Conservation (phyloP, 92 coral and sea anemone genomes). For the Bergia sp. region DNA sequence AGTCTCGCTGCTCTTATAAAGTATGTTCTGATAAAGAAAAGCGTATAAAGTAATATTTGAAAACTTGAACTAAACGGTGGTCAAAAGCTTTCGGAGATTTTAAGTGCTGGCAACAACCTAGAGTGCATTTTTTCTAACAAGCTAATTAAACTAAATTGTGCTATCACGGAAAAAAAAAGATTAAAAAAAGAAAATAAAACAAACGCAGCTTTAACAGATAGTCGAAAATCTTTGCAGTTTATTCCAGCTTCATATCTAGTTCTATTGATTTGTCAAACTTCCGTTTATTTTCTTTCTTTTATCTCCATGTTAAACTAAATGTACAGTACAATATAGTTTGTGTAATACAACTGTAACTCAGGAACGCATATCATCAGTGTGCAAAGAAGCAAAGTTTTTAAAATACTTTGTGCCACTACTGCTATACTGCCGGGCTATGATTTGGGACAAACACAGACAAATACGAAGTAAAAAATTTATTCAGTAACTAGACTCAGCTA, state of each 20-base stretch:
- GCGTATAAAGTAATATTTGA: neutral
- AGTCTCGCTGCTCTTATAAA: too few relatives aligned
- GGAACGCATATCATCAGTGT: neutral
- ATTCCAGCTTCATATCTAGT: neutral
- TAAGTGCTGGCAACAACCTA: neutral
- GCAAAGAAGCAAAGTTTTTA: neutral
- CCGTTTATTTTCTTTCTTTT: constrained; percentile 16
- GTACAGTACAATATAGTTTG: neutral
- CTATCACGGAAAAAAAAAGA: neutral
- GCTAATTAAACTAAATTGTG: neutral
- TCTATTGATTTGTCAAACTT: neutral
- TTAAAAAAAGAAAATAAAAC: neutral
- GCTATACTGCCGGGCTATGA: too few relatives aligned
- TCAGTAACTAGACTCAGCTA: too few relatives aligned
- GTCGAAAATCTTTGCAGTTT: neutral
- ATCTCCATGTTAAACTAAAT: neutral
- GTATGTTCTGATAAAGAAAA: too few relatives aligned
- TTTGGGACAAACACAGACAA: too few relatives aligned
- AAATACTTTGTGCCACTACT: too few relatives aligned
- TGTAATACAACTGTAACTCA: neutral
- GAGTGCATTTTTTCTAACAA: neutral
- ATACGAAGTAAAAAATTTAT: too few relatives aligned
- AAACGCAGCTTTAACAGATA: neutral
- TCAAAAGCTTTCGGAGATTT: neutral
- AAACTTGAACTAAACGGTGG: constrained; percentile 3